These are phyloP conservation scores for Aphyosemion australe DNA, from an alignment of 2,113 vertebrate genomes.

Conservation along the genomic window DNA sequence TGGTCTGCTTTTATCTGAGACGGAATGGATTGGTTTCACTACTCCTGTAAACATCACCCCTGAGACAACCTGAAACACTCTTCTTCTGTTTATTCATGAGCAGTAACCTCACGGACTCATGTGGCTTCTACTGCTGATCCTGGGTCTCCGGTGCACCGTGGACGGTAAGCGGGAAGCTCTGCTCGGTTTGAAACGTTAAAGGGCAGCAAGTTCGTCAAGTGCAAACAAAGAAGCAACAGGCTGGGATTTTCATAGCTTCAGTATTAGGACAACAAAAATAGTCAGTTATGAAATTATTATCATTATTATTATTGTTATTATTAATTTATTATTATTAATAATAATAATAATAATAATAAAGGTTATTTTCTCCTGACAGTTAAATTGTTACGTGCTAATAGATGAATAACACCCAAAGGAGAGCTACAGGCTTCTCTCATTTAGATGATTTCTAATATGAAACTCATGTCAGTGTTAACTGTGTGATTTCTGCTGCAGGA, in stretches of 20 bases:
- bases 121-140: constrained; percentile 91
- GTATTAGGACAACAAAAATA: neutral
- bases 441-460: too few relatives aligned
- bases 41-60: constrained; percentile 33
- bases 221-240: constrained; percentile 13
- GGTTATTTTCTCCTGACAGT: too few relatives aligned
- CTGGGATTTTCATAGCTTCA: neutral
- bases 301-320: neutral
- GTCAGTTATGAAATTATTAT: neutral
- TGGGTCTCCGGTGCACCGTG: constrained; percentile 87
- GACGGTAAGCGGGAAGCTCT: constrained; percentile 84
- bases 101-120: constrained; percentile 90
- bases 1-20: constrained; percentile 7
- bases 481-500: constrained; percentile 72
- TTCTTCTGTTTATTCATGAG: constrained; percentile 75
- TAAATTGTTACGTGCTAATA: too few relatives aligned
- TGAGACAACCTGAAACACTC: constrained; percentile 57
- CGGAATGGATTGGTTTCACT: constrained; percentile 23
- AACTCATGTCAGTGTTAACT: neutral
- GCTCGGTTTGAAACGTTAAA: constrained; percentile 8
- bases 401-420: too few relatives aligned
- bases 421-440: too few relatives aligned
- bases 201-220: neutral
- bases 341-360: too few relatives aligned
- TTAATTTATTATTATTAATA: neutral